Conservation (phyloP, 2,113 vertebrate genomes). For the Turdus rufiventris region DNA sequence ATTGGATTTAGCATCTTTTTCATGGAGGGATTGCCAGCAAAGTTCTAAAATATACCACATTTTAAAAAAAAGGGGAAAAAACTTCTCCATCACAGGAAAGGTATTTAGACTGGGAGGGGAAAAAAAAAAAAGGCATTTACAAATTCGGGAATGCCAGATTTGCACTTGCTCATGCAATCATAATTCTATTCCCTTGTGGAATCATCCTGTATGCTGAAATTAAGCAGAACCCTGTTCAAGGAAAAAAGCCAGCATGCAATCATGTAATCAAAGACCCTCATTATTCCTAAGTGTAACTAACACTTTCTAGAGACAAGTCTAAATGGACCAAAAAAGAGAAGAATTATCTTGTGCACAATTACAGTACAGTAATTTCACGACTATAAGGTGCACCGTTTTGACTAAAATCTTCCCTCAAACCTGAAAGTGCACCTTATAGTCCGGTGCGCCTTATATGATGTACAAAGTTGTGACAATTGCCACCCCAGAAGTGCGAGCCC, state of each 20-base stretch:
- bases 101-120: not conserved
- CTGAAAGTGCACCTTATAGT: too few relatives aligned
- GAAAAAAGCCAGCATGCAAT: not conserved
- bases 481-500: too few relatives aligned
- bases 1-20: not conserved
- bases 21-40: not conserved
- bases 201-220: not conserved
- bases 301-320: not conserved
- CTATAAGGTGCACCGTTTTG: too few relatives aligned
- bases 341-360: not conserved
- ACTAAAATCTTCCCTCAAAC: too few relatives aligned
- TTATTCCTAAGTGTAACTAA: not conserved
- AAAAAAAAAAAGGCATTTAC: not conserved
- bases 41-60: not conserved
- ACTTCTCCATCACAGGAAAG: not conserved
- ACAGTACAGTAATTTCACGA: too few relatives aligned
- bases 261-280: not conserved
- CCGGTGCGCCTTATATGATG: too few relatives aligned
- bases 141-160: not conserved
- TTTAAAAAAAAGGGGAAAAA: not conserved
- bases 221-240: not conserved
- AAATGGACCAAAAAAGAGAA: not conserved
- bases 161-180: not conserved
- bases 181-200: slow-evolving; percentile 5
- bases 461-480: too few relatives aligned